A percentile compares a stretch with the other conserved stretches of the same genome.
Evolutionary conservation across 2,797 vertebrate species (phyloP).

Genomic region (Gallirallus australis): DNA sequence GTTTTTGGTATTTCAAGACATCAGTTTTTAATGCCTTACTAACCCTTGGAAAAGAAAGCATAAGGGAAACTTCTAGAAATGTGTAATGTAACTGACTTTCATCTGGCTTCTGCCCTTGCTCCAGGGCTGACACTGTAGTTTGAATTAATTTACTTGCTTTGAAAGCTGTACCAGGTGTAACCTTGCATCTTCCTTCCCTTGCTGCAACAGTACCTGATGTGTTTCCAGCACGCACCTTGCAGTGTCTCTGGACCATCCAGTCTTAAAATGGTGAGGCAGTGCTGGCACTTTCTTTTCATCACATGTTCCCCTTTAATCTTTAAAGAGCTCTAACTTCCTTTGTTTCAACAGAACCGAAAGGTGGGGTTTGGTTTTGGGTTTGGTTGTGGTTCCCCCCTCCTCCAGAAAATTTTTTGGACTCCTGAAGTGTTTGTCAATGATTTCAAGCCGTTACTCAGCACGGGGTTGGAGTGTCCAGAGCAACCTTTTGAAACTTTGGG

Average conservation of each 20-base stretch:
- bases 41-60: background rate
- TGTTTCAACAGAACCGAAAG: background rate
- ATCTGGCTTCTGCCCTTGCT: slow-evolving; percentile 37
- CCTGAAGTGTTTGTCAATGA: background rate
- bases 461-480: background rate
- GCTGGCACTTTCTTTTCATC: background rate
- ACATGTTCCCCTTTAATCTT: background rate
- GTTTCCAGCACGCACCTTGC: background rate
- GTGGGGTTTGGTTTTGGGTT: background rate
- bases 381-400: no score
- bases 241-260: background rate
- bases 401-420: background rate
- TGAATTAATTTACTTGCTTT: slow-evolving; percentile 16
- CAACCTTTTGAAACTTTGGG: background rate
- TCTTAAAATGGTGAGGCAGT: background rate
- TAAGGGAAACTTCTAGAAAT: background rate
- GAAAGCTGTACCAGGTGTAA: background rate
- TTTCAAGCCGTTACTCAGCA: background rate
- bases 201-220: background rate
- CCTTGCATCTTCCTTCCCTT: background rate
- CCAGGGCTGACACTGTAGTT: background rate
- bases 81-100: background rate
- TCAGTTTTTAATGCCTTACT: background rate
- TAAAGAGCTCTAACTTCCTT: background rate
- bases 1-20: background rate